Percentiles rank a stretch among this genome's conserved stretches.
Conservation (phyloP, 2,113 vertebrate genomes). For the Brachirus orientalis region DNA sequence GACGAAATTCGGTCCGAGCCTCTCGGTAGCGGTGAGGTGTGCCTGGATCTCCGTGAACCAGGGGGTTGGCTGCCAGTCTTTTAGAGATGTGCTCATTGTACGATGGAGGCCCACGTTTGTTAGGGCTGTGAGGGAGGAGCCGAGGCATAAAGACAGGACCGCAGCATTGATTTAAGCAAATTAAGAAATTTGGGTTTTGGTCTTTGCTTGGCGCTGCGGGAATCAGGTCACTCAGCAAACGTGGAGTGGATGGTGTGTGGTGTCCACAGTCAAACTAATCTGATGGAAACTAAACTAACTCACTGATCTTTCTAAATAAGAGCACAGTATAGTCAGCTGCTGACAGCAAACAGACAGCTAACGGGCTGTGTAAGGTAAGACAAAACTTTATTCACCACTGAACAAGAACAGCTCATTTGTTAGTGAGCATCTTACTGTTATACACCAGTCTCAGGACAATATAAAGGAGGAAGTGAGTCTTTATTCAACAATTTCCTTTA, state of each 20-base stretch:
- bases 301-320: slow-evolving; percentile 15
- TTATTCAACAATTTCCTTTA: slow-evolving; percentile 63
- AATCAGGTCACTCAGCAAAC: slow-evolving; percentile 5
- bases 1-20: slow-evolving; percentile 92
- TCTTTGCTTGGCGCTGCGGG: slow-evolving; percentile 34
- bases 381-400: not conserved
- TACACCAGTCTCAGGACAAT: slow-evolving; percentile 34
- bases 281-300: too few species aligned
- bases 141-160: slow-evolving; percentile 20
- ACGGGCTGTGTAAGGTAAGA: too few species aligned
- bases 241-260: not conserved
- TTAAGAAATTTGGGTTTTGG: not conserved
- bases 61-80: slow-evolving; percentile 90
- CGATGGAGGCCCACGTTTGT: slow-evolving; percentile 96
- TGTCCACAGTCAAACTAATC: not conserved
- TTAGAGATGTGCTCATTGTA: slow-evolving; percentile 99
- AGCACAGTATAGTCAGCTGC: not conserved
- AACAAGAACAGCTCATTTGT: slow-evolving; percentile 3
- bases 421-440: slow-evolving; percentile 10
- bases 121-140: slow-evolving; percentile 85
- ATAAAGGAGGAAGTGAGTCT: slow-evolving; percentile 32
- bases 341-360: too few species aligned
- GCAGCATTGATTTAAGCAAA: slow-evolving; percentile 14
- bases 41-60: slow-evolving; percentile 87
- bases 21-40: slow-evolving; percentile 96